Evolutionary conservation across 2,888 invertebrate species (phyloP), one percentile per base, ranked within the genome.

Genomic region (Platycheirus albimanus): DNA sequence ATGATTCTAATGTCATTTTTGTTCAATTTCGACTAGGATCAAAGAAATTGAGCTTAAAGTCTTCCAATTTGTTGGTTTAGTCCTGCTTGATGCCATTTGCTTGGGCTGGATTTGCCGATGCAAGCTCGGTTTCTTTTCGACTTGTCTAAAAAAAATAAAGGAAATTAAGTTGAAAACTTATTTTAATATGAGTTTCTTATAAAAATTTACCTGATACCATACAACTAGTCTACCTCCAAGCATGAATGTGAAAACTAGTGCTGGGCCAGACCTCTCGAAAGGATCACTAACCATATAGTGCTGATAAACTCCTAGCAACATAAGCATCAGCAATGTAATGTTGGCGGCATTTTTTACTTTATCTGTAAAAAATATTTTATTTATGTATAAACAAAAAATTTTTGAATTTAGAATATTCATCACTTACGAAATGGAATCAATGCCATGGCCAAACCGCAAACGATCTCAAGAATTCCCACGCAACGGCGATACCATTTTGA

Each of bases 271-370:
- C 86, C 97, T 93, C 90, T 98, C 97, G 90, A 98, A 95, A 86
- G 97, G 97, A 90, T 98, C 97, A 64, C 96, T 96, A 33, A 97
- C 96, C 95, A 96, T 96, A 88, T 96, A 94, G 90, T 98, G 98
- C 11, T 97, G 97, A 91, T 98, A 98, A 69, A 97, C 96, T 36
- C 97, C 97, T 91, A 97, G 93, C 83, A 97, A 89, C 94, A 97
- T 98, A 85, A 98, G 91, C 63, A 95, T 85, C 45, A 99, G 92
- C 77, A 99, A 93, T 33, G 96, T 94, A 8, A 96, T 92, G 91
- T 99, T 99, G 47, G 98, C 97, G 54, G 94, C 93, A 90, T 98
- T 97, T 91, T 98, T 98, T 83, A 98, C 92, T 91, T 96, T 95
- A 91, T 97, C 98, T 98, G 92, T 41, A 94, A 36, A 94, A 36